A percentile compares a stretch with the other conserved stretches of the same genome.
Conservation (phyloP, 2,113 vertebrate genomes). For the Callopanchax toddi region DNA sequence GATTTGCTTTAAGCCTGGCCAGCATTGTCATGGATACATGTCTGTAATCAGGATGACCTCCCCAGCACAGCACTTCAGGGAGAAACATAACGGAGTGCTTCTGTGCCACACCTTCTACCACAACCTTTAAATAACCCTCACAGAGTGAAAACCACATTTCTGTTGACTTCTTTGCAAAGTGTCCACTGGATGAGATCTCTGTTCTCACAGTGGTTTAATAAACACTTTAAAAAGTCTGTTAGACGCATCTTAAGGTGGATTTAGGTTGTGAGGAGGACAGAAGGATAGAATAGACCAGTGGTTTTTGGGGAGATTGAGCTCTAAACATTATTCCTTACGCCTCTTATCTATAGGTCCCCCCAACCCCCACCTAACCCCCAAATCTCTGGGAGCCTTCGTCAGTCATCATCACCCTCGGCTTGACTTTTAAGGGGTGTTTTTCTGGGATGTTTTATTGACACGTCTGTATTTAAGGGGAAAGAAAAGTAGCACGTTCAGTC, state of each 20-base stretch:
- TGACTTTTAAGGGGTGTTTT: slow-evolving; percentile 47
- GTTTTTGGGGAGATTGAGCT: slow-evolving; percentile 37
- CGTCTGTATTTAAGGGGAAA: slow-evolving; percentile 12
- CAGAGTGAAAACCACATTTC: slow-evolving; percentile 22
- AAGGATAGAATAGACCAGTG: slow-evolving; percentile 33
- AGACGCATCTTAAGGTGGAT: slow-evolving; percentile 30
- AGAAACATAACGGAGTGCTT: slow-evolving; percentile 50
- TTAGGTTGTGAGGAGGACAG: slow-evolving; percentile 11
- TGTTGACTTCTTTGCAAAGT: slow-evolving; percentile 45
- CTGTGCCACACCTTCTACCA: slow-evolving; percentile 37
- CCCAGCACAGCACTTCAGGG: slow-evolving; percentile 53
- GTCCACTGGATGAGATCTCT: slow-evolving; percentile 43
- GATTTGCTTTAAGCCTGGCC: not conserved
- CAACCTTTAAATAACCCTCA: slow-evolving; percentile 35
- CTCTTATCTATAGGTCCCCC: slow-evolving; percentile 41
- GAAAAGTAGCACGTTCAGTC: slow-evolving; percentile 20
- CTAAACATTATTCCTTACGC: slow-evolving; percentile 34
- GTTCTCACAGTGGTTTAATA: slow-evolving; percentile 42
- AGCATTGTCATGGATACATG: not conserved
- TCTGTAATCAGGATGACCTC: slow-evolving; percentile 51
- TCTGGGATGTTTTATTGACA: slow-evolving; percentile 53
- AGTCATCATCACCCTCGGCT: slow-evolving; percentile 34
- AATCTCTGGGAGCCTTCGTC: slow-evolving; percentile 44
- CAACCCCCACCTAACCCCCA: not conserved
- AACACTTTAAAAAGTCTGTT: slow-evolving; percentile 36